Evolutionary conservation across 2,113 vertebrate genomes (phyloP).

Genomic region (Solea senegalensis): DNA sequence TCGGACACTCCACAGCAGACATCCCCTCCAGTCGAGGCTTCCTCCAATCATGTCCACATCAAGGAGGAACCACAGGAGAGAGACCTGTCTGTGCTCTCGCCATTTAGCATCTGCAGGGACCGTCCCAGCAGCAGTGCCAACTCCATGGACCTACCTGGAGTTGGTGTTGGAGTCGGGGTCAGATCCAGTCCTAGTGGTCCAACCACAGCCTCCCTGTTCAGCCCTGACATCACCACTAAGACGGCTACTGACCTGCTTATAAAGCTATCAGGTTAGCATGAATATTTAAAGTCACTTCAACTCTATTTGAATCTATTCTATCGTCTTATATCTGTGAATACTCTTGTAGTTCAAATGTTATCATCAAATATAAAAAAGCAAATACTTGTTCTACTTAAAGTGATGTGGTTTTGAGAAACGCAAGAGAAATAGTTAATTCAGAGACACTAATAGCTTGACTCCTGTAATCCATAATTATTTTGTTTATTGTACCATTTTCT

Average conservation of each 20-base stretch:
- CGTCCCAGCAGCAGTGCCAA: conserved; percentile 87
- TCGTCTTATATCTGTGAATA: no score
- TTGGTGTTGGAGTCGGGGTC: conserved; percentile 77
- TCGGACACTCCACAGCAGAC: conserved; percentile 66
- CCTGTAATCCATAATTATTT: conserved; percentile 47
- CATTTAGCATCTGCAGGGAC: conserved; percentile 88
- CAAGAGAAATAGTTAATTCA: conserved; percentile 1
- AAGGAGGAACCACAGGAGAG: conserved; percentile 97
- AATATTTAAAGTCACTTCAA: not conserved
- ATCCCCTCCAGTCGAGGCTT: conserved; percentile 80
- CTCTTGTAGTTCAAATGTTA: no score
- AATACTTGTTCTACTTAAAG: not conserved
- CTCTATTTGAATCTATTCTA: no score
- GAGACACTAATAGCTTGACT: conserved; percentile 14
- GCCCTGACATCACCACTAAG: conserved; percentile 97
- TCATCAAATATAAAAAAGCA: no score
- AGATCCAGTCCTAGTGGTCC: conserved; percentile 72
- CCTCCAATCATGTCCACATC: conserved; percentile 87
- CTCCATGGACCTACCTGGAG: conserved; percentile 88
- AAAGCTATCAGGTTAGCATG: conserved; percentile 92
- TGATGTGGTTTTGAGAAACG: conserved; percentile 16
- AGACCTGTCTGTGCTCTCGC: conserved; percentile 83
- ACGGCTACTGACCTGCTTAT: conserved; percentile 98
- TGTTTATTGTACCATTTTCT: conserved; percentile 49
- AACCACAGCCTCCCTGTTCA: conserved; percentile 91